A percentile compares a stretch with the other conserved stretches of the same genome.
phyloP scores from a whole-genome alignment of 2,888 invertebrate species.

The Papilio elwesi region DNA sequence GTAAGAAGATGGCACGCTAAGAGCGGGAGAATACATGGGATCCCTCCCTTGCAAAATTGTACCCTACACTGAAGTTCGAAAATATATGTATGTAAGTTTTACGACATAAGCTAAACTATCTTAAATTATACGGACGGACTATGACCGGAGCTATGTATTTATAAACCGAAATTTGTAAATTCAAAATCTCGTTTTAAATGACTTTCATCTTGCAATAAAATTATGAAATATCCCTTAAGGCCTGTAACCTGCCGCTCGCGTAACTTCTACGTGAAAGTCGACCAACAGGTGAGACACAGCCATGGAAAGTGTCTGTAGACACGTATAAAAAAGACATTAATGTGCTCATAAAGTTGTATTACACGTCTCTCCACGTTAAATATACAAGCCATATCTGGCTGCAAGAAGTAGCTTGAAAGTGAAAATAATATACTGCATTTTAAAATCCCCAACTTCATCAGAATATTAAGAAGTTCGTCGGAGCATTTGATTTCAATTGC shows the following conservation, averaged over 20 bases:
- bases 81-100: too few relatives aligned
- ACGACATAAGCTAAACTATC: too few relatives aligned
- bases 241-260: conserved; percentile 28
- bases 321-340: conserved; percentile 31
- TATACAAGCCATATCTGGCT: conserved; percentile 15
- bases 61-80: too few relatives aligned
- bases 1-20: too few relatives aligned
- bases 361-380: conserved; percentile 16
- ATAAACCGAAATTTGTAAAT: not conserved
- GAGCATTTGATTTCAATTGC: not conserved
- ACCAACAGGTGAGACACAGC: conserved; percentile 21
- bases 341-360: conserved; percentile 29
- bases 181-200: conserved; percentile 2
- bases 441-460: conserved; percentile 2
- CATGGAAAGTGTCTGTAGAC: conserved; percentile 28
- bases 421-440: conserved; percentile 14
- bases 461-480: not conserved
- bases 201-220: conserved; percentile 13
- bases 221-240: conserved; percentile 18
- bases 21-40: too few relatives aligned
- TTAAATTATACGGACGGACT: too few relatives aligned
- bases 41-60: too few relatives aligned
- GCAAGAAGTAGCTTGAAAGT: conserved; percentile 26
- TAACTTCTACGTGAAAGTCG: conserved; percentile 37
- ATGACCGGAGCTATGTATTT: too few relatives aligned